Percentiles rank a stretch among this genome's conserved stretches.
Evolutionary conservation across 1,140 invertebrate genomes (phyloP).

Genomic region (Trichonephila clavipes): DNA sequence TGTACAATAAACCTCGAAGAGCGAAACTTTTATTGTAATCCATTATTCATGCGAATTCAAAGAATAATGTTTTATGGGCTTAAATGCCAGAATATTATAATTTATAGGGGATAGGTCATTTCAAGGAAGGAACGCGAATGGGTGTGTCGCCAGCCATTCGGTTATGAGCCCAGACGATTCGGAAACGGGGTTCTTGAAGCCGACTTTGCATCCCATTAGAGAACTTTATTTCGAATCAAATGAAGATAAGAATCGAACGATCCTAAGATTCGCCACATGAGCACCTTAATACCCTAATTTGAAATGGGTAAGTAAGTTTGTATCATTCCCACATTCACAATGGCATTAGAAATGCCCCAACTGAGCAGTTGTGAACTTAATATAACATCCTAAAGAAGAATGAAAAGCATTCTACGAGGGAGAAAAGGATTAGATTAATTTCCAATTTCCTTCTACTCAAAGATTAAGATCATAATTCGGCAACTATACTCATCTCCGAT

Average conservation of each 20-base stretch:
- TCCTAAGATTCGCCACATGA: not conserved
- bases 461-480: no score
- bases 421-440: no score
- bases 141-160: slow-evolving; percentile 38
- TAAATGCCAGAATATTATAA: slow-evolving; percentile 62
- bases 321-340: not conserved
- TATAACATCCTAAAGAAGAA: no score
- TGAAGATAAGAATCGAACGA: not conserved
- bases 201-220: slow-evolving; percentile 8
- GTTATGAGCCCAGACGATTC: not conserved
- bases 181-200: not conserved
- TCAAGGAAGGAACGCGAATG: slow-evolving; percentile 37
- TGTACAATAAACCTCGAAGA: slow-evolving; percentile 17
- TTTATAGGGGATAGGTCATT: slow-evolving; percentile 55
- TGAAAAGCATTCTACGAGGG: no score
- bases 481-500: no score
- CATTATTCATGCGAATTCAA: slow-evolving; percentile 68
- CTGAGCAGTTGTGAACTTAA: no score
- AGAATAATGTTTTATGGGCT: slow-evolving; percentile 63
- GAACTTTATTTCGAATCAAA: not conserved
- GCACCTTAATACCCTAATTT: not conserved
- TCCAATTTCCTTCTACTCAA: no score
- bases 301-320: not conserved
- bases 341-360: not conserved
- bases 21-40: slow-evolving; percentile 29